Conservation (phyloP, 1,140 invertebrate species). For the Oryzaephilus surinamensis region DNA sequence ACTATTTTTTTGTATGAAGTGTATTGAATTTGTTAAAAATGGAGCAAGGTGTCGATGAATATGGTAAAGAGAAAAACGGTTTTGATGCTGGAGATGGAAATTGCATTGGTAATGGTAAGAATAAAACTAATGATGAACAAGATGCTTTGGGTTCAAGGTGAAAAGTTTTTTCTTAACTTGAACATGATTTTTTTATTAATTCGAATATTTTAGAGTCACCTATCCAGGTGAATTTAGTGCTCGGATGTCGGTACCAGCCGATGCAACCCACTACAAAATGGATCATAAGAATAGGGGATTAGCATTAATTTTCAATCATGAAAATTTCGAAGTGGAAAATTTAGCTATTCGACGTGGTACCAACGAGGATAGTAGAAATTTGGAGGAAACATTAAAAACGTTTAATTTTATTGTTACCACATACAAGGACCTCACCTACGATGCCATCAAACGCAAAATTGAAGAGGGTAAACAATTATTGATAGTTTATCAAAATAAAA, state of each 20-base stretch:
- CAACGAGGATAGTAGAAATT: constrained; percentile 37
- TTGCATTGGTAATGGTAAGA: constrained; percentile 19
- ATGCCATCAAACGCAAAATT: constrained; percentile 39
- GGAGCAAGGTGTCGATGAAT: no score
- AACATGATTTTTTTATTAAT: constrained; percentile 38
- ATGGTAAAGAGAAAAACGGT: no score
- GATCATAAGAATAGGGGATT: constrained; percentile 66
- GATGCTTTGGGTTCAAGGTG: constrained; percentile 29
- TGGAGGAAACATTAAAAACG: constrained; percentile 30
- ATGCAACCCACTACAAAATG: constrained; percentile 77
- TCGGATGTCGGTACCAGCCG: constrained; percentile 53
- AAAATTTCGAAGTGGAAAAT: constrained; percentile 51
- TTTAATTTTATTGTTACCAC: constrained; percentile 52
- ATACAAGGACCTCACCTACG: constrained; percentile 46
- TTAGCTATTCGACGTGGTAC: constrained; percentile 35
- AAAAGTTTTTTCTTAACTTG: constrained; percentile 9
- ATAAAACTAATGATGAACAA: constrained; percentile 20
- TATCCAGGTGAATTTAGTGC: constrained; percentile 34
- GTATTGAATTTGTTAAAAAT: no score
- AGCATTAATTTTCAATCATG: constrained; percentile 87
- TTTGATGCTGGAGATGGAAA: constrained; percentile 21
- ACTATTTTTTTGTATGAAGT: no score
- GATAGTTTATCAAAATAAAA: no score
- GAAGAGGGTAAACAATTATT: constrained; percentile 23
- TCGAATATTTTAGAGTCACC: constrained; percentile 14